Evolutionary conservation across 2,888 invertebrate genomes (phyloP), one percentile per base, ranked within the genome.

Genomic region (Lissonota sp.): DNA sequence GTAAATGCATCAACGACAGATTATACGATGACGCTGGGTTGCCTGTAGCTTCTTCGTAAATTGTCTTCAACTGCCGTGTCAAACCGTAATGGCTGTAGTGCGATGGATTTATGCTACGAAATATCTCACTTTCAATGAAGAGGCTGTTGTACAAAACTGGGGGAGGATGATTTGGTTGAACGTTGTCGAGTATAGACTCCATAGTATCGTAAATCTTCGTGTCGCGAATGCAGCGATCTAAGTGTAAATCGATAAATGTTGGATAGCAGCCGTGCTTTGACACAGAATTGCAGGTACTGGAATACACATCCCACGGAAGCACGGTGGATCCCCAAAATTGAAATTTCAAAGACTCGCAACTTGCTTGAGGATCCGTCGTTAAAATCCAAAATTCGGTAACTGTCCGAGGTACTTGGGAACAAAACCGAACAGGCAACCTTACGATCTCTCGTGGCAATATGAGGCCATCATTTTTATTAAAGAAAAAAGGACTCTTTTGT

Each of bases 401-500:
- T 6, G 93, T 91, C 1, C 93, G 93, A 1, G 93, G 88, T 26
- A 86, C 86, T 5, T 91, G 89, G 1, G 93, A 92, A 60, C 93
- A 86, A 85, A 94, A 95, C 83, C 93, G 94, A 44, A 95, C 92
- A 10, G 86, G 90, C 57, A 95, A 84, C 42, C 92, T 84, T 55
- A 92, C 92, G 3, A 86, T 91, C 84, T 94, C 93, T 0, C 94
- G 94, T 0, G 95, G 95, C 0, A 93, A 89, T 55, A 95, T 80
- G 0, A 94, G 87, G 14, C 93, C 92, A 87, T 94, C 94, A 82
- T 94, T 94, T 89, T 94, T 95, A 76, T 94, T 93, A 79, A 95
- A 95, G 87, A 93, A 94, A 86, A 95, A 95, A 0, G 92, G 92
- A 87, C 93, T 93, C 55, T 87, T 89, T 44, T 83, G 84, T 57